Conservation (phyloP, 2,113 vertebrate species). For the Apodemus sylvaticus region DNA sequence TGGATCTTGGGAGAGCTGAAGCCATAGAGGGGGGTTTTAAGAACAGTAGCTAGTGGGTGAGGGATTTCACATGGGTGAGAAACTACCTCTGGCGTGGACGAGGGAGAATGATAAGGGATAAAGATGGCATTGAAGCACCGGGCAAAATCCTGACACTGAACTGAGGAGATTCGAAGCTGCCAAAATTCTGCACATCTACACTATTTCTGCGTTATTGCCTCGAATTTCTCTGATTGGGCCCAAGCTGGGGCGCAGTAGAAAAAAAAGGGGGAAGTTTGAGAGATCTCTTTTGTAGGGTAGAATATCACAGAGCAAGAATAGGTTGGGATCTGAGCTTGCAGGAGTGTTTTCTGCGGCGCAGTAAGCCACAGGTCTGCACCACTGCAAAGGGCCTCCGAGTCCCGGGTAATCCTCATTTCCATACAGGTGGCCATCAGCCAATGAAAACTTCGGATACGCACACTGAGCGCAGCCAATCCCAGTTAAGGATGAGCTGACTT, state of each 20-base stretch:
- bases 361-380: constrained; percentile 65
- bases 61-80: background rate
- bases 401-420: constrained; percentile 58
- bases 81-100: background rate
- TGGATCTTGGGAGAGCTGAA: background rate
- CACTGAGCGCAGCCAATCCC: constrained; percentile 67
- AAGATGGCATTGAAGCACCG: background rate
- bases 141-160: constrained; percentile 47
- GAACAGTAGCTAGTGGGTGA: background rate
- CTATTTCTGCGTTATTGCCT: constrained; percentile 51
- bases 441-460: constrained; percentile 68
- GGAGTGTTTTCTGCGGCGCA: background rate
- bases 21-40: background rate
- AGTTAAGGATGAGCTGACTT: constrained; percentile 35
- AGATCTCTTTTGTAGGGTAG: background rate
- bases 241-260: background rate
- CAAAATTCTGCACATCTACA: background rate
- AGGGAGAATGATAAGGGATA: background rate
- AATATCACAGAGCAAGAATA: background rate
- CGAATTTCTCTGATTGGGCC: constrained; percentile 50
- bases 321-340: background rate
- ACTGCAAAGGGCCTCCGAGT: background rate
- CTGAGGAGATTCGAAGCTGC: background rate
- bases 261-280: background rate
- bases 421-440: constrained; percentile 78